A percentile compares a stretch with the other conserved stretches of the same genome.
These are phyloP conservation scores for Bradypodion pumilum DNA, from an alignment of 2,797 vertebrate species.

Conservation along the genomic window DNA sequence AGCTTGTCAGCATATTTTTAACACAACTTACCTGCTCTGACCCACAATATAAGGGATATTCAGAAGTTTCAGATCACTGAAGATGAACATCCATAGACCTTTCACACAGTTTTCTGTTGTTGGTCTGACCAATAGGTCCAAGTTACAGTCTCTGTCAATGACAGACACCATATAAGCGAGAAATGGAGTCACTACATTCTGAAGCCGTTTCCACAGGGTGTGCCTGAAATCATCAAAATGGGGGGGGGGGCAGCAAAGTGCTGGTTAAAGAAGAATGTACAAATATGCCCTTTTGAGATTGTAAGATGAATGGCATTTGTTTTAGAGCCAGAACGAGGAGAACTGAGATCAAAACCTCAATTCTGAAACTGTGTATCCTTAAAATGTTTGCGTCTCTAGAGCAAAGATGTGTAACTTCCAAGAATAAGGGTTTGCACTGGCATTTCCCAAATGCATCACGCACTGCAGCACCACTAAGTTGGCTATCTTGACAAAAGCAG, in stretches of 20 bases:
- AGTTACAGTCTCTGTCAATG: conserved; percentile 88
- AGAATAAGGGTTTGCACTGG: too few relatives aligned
- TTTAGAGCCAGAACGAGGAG: too few relatives aligned
- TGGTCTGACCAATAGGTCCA: conserved; percentile 83
- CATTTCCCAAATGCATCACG: too few relatives aligned
- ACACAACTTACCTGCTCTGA: conserved; percentile 74
- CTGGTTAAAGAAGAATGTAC: too few relatives aligned
- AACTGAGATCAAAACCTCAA: too few relatives aligned
- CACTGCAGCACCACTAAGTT: too few relatives aligned
- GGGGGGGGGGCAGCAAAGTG: background rate
- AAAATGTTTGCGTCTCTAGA: too few relatives aligned
- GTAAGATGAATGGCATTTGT: too few relatives aligned
- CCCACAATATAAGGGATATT: conserved; percentile 72
- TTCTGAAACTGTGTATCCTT: too few relatives aligned
- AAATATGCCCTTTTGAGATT: too few relatives aligned
- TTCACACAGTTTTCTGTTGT: conserved; percentile 73
- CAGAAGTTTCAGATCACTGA: conserved; percentile 83
- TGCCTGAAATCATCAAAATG: conserved; percentile 75
- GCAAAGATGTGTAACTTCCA: too few relatives aligned
- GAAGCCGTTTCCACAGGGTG: conserved; percentile 91
- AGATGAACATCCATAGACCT: conserved; percentile 91
- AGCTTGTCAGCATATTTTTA: conserved; percentile 1
- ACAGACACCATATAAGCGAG: conserved; percentile 87
- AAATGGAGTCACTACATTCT: conserved; percentile 84
- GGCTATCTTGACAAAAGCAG: too few relatives aligned